Base-by-base conservation (phyloP, 2,113 vertebrate genomes). In the Tachysurus vachellii region DNA sequence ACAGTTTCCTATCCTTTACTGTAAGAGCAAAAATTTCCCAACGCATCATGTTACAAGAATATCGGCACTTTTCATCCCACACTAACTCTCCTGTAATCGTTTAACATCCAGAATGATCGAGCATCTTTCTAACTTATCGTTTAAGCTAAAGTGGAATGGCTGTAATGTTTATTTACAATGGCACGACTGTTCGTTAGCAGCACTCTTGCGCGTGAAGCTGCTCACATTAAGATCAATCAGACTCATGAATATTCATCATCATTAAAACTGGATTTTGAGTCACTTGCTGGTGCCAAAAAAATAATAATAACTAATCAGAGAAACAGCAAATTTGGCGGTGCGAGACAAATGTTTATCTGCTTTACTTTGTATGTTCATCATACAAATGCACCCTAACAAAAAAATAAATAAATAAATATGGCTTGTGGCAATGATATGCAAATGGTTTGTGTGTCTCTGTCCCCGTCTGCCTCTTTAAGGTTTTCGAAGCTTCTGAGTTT, bases 401-500 rank as follows among this genome's bases (percentile, higher is more conserved):
- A 50, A 50, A 7, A 50, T 7, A 50, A 7, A 42, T 9, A 21
- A 50, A 61, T 19, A 23, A 50, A 42, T 31, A 50, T 54, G 44
- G 64, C n/a, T 70, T 53, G 31, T 70, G 6, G 26, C 21, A 76
- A 53, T 87, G 70, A 81, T 64, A 70, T 88, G 44, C 53, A 36
- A 90, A 88, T 90, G 83, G 83, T 80, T 57, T 76, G 85, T 88
- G 28, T 92, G 86, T 80, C 79, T 90, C 83, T 93, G 91, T 94
- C 84, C 85, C 76, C 88, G 86, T 77, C 31, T 92, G 89, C 77
- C 59, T 87, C 56, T 87, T 91, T 86, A 90, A 95, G 95, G 94
- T 95, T 91, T 95, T 94, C 86, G 95, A 95, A 90, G 93, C 94
- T 3, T 94, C 94, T 68, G 95, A 95, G 89, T 95, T 95, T 77